Percentiles rank a stretch among this genome's conserved stretches.
These are phyloP conservation scores for Strigamia crassipes DNA, from an alignment of 2,888 invertebrate genomes.

Conservation along the genomic window DNA sequence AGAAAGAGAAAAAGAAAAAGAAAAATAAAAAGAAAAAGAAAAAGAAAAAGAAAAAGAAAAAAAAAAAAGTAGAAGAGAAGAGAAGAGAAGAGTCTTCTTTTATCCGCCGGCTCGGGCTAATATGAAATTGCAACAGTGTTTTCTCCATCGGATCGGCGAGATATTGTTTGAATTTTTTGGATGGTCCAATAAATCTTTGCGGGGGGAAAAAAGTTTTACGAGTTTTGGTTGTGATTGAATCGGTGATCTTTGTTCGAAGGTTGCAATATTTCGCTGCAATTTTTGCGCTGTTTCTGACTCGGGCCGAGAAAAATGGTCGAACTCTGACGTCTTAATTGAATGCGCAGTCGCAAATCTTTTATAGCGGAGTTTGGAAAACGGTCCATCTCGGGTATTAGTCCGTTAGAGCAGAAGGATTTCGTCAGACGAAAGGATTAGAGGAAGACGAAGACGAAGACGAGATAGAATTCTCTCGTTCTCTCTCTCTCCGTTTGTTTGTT, in stretches of 20 bases:
- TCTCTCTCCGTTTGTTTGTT: too few relatives aligned
- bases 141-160: background rate
- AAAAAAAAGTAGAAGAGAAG: background rate
- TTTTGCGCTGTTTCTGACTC: background rate
- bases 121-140: slow-evolving; percentile 1
- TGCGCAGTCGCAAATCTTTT: slow-evolving; percentile 33
- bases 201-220: background rate
- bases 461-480: background rate
- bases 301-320: background rate
- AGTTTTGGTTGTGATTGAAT: background rate
- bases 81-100: too few relatives aligned
- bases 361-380: too few relatives aligned
- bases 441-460: background rate
- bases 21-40: too few relatives aligned
- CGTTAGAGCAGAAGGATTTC: slow-evolving; percentile 3
- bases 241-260: background rate
- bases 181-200: background rate
- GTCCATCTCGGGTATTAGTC: slow-evolving; percentile 6
- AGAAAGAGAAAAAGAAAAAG: background rate
- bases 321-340: slow-evolving; percentile 25
- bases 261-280: background rate
- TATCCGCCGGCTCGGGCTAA: background rate
- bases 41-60: background rate
- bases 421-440: background rate
- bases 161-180: background rate